A percentile compares a stretch with the other conserved stretches of the same genome.
phyloP scores from a whole-genome alignment of 2,113 vertebrate species.

The Nannospalax galili region DNA sequence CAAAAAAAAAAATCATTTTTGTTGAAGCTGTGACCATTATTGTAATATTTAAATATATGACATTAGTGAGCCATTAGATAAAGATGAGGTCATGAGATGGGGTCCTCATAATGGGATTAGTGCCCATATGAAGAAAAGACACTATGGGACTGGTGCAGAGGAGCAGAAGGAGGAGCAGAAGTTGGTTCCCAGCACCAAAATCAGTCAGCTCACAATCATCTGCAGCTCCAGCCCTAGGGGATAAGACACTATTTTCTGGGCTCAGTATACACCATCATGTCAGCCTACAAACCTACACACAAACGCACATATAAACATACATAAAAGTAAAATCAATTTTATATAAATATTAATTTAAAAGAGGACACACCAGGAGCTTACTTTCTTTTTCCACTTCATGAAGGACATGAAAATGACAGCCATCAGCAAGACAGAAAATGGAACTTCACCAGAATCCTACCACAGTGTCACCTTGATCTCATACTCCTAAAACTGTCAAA shows the following conservation, averaged over 20 bases:
- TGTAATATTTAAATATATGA: background rate
- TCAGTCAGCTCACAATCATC: too few relatives aligned
- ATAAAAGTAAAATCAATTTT: background rate
- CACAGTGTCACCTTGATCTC: background rate
- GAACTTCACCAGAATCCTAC: background rate
- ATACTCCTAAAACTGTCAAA: background rate
- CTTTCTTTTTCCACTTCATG: background rate
- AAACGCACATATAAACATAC: background rate
- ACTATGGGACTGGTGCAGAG: too few relatives aligned
- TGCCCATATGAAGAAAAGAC: background rate
- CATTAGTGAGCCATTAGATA: background rate
- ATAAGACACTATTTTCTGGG: too few relatives aligned
- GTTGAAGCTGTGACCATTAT: background rate
- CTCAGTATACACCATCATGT: too few relatives aligned
- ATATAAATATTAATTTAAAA: background rate
- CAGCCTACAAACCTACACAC: too few relatives aligned
- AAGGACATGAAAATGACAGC: background rate
- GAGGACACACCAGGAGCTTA: background rate
- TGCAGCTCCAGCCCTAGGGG: too few relatives aligned
- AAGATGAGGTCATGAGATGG: background rate
- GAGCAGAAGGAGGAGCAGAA: too few relatives aligned
- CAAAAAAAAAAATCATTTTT: conserved; percentile 21
- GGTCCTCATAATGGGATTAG: background rate
- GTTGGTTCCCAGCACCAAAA: too few relatives aligned
- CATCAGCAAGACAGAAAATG: background rate